Base-by-base conservation (phyloP, 1,140 invertebrate species). In the Tetraneura akinire region DNA sequence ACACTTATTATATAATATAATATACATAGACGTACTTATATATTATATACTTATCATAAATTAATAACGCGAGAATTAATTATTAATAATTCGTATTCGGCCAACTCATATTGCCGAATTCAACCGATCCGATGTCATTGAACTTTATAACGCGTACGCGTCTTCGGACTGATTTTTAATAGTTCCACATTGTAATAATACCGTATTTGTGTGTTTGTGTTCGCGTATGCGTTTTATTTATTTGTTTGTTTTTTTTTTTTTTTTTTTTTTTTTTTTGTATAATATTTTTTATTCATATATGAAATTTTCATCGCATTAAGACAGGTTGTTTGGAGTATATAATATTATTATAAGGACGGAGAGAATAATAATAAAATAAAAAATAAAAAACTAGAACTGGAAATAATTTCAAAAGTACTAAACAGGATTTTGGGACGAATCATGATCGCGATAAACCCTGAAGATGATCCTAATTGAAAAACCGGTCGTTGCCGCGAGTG, bases 381-480 rank as follows among this genome's bases (percentile, higher is more conserved):
- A 8, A 71, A 74, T 9, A 74, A 76, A 55, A 55, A 76, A 76
- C 73, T 76, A 53, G 51, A 76, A 76, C 73, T 76, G 73, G 73
- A 57, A 76, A 76, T 55, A 37, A 57, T 76, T 76, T 76, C 73
- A 76, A 76, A 76, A 76, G 73, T 55, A 76, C 53, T 57, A 76
- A 76, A 76, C 73, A 55, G 73, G 73, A 76, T 76, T 76, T 76
- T 76, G 53, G 73, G 73, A 32, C 73, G 51, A 76, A 76, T 76
- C 73, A 51, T 57, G 49, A 76, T 76, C 73, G 73, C 73, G 73
- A 76, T 76, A 76, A 76, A 76, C 73, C 53, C 73, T 76, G 73
- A 76, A 76, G 73, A 76, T 76, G 73, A 76, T 76, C 73, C 73
- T 76, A 76, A 76, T 76, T 76, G 73, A 76, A 76, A 76, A 76